Percentiles rank a stretch among this genome's conserved stretches.
These are phyloP conservation scores for Sarcophaga peregrina DNA, from an alignment of 1,140 invertebrate species.

Conservation along the genomic window DNA sequence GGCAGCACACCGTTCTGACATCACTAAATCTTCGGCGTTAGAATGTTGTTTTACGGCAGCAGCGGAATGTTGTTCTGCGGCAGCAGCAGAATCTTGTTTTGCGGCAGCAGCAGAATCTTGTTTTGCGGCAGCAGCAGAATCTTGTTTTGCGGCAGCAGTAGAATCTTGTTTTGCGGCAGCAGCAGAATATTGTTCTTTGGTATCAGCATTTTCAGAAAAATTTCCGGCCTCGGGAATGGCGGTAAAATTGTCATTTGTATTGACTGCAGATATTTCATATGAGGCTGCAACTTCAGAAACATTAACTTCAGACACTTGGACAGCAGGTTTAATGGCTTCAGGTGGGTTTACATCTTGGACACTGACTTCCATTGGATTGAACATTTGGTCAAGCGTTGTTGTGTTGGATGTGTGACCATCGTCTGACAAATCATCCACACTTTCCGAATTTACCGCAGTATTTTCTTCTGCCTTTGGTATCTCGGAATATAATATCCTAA, in stretches of 20 bases:
- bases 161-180: too few relatives aligned
- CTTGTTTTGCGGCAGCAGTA: too few relatives aligned
- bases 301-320: not conserved
- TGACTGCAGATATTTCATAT: not conserved
- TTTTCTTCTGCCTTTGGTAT: constrained; percentile 27
- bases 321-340: constrained; percentile 5
- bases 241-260: not conserved
- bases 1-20: not conserved
- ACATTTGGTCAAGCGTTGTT: not conserved
- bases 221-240: not conserved
- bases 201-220: not conserved
- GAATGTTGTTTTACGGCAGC: too few relatives aligned
- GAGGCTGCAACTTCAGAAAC: not conserved
- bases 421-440: constrained; percentile 32
- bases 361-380: not conserved
- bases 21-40: too few relatives aligned
- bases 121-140: too few relatives aligned
- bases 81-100: too few relatives aligned
- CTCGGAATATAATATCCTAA: constrained; percentile 50
- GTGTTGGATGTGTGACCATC: too few relatives aligned
- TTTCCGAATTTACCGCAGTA: constrained; percentile 45
- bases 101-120: too few relatives aligned
- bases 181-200: too few relatives aligned
- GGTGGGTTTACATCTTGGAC: not conserved
- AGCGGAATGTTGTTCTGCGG: too few relatives aligned